Conservation (phyloP, 1,140 invertebrate species). For the Conus ventricosus region DNA sequence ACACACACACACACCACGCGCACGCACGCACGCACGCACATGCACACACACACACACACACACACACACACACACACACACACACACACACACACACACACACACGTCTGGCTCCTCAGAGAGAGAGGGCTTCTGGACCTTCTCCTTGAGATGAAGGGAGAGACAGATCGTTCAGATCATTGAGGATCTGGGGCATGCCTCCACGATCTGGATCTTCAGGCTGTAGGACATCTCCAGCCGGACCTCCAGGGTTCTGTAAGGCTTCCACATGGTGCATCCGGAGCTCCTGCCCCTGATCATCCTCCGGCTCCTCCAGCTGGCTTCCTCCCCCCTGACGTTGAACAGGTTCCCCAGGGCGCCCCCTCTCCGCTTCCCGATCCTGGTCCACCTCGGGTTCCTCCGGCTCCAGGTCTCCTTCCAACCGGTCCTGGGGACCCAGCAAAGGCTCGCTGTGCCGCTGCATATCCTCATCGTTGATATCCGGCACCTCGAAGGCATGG, state of each 20-base stretch:
- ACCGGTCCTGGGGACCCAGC: background rate
- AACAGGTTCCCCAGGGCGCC: background rate
- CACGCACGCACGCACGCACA: background rate
- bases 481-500: constrained; percentile 3
- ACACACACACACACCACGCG: background rate
- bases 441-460: background rate
- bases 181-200: too few relatives aligned
- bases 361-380: background rate
- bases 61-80: background rate
- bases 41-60: constrained; percentile 2
- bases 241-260: too few relatives aligned
- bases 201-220: too few relatives aligned
- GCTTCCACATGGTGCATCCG: too few relatives aligned
- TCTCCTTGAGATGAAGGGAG: too few relatives aligned
- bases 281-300: background rate
- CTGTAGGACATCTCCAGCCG: too few relatives aligned
- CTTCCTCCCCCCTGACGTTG: background rate
- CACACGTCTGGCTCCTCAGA: background rate
- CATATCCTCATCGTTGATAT: constrained; percentile 2
- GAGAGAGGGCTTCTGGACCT: too few relatives aligned
- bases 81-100: too few relatives aligned
- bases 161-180: too few relatives aligned
- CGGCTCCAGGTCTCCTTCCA: background rate
- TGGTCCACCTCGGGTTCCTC: background rate
- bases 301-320: background rate